phyloP scores from a whole-genome alignment of 2,888 invertebrate genomes.

The Didymodactylos carnosus region DNA sequence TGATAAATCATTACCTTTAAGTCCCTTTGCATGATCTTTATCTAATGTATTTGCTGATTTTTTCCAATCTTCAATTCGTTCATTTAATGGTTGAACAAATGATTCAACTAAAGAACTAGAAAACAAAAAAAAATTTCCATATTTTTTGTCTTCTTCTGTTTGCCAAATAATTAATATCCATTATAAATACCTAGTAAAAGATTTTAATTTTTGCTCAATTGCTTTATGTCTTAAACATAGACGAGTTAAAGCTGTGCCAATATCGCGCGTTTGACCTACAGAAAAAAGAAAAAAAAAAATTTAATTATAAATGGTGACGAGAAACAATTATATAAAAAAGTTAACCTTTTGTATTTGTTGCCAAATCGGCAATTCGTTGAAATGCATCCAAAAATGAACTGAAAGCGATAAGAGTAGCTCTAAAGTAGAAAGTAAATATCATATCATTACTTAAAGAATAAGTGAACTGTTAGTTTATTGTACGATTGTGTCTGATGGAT shows the following conservation, averaged over 20 bases:
- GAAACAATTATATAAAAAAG: no score
- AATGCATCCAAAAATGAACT: slow-evolving; percentile 86
- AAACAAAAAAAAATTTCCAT: no score
- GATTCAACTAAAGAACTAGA: slow-evolving; percentile 35
- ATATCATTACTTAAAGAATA: not conserved
- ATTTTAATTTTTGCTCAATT: slow-evolving; percentile 77
- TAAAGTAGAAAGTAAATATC: slow-evolving; percentile 34
- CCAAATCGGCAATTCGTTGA: slow-evolving; percentile 91
- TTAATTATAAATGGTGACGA: no score
- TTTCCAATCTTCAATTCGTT: slow-evolving; percentile 71
- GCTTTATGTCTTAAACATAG: slow-evolving; percentile 86
- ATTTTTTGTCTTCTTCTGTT: not conserved
- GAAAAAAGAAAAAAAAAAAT: no score
- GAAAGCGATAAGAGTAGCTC: slow-evolving; percentile 71
- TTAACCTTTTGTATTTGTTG: slow-evolving; percentile 84
- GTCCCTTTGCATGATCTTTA: slow-evolving; percentile 68
- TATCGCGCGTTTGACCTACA: slow-evolving; percentile 87
- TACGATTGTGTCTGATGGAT: no score
- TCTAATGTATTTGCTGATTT: slow-evolving; percentile 58
- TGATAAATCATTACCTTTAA: slow-evolving; percentile 6
- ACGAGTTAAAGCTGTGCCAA: slow-evolving; percentile 81
- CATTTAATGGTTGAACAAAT: slow-evolving; percentile 59
- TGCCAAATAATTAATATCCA: not conserved
- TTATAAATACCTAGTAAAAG: slow-evolving; percentile 62
- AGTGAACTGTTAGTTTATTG: no score